A percentile compares a stretch with the other conserved stretches of the same genome.
Evolutionary conservation across 2,888 invertebrate genomes (phyloP).

Genomic region (Eupithecia exiguata): DNA sequence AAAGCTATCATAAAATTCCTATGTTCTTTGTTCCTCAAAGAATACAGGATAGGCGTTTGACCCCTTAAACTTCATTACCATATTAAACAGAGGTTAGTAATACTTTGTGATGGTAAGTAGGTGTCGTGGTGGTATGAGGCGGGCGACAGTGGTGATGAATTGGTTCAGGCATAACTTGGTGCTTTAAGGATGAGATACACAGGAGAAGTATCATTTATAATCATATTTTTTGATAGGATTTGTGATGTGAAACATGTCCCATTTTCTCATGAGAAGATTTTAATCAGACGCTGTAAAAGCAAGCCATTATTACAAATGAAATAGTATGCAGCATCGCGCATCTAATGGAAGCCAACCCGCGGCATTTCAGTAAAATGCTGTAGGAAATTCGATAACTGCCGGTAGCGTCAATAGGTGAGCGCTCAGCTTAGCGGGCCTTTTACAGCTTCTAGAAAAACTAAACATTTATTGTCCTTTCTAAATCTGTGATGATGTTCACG

Average conservation of each 20-base stretch:
- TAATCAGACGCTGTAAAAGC: too few relatives aligned
- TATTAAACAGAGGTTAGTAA: conserved; percentile 29
- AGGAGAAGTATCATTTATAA: not conserved
- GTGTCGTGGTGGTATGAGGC: conserved; percentile 65
- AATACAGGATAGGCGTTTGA: conserved; percentile 17
- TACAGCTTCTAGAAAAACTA: too few relatives aligned
- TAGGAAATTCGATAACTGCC: too few relatives aligned
- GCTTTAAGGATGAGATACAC: not conserved
- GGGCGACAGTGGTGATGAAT: conserved; percentile 20
- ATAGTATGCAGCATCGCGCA: too few relatives aligned
- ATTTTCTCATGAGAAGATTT: too few relatives aligned
- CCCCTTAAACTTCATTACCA: conserved; percentile 22
- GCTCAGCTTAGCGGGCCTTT: too few relatives aligned
- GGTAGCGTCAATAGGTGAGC: too few relatives aligned
- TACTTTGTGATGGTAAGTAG: conserved; percentile 63
- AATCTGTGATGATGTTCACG: not conserved
- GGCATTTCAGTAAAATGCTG: too few relatives aligned
- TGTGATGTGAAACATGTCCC: too few relatives aligned
- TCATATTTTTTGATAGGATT: not conserved
- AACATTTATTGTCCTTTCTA: not conserved
- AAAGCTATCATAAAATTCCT: not conserved
- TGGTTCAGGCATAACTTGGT: not conserved
- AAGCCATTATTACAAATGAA: too few relatives aligned
- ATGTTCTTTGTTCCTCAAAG: conserved; percentile 1
- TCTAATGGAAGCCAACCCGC: too few relatives aligned